Evolutionary conservation across 2,113 vertebrate genomes (phyloP).

Genomic region (Varanus komodoensis): DNA sequence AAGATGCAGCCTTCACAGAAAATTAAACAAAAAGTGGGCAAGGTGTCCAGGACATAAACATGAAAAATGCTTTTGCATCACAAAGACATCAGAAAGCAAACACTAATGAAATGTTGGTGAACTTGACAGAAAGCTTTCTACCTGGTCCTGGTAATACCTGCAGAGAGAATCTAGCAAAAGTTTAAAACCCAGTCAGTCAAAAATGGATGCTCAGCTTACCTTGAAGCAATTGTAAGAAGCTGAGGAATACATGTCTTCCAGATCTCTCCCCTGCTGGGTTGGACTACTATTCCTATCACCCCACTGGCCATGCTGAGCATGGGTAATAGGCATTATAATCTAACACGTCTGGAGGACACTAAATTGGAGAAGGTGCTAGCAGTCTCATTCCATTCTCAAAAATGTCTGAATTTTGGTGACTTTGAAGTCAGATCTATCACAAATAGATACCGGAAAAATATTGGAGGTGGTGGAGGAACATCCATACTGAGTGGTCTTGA

Average conservation of each 20-base stretch:
- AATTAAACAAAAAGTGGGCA: neutral
- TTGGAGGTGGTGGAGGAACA: neutral
- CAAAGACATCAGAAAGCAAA: neutral
- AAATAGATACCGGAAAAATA: neutral
- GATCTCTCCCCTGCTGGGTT: neutral
- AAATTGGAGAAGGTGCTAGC: too few relatives aligned
- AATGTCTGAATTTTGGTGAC: neutral
- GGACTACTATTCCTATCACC: neutral
- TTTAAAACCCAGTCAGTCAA: neutral
- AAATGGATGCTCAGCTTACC: neutral
- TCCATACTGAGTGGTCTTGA: neutral
- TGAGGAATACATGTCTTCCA: neutral
- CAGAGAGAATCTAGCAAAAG: neutral
- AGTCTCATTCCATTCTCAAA: neutral
- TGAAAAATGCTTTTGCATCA: neutral
- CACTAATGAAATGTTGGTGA: neutral
- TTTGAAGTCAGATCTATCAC: neutral
- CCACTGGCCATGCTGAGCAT: neutral
- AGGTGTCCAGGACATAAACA: neutral
- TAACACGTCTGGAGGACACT: neutral
- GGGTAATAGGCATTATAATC: neutral
- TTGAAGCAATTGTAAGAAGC: neutral
- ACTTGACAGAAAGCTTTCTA: neutral
- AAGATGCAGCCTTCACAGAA: slow-evolving; percentile 11
- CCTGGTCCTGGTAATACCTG: neutral